These are phyloP conservation scores for Sycophila sp. DNA, from an alignment of 1,140 invertebrate species.

Conservation along the genomic window DNA sequence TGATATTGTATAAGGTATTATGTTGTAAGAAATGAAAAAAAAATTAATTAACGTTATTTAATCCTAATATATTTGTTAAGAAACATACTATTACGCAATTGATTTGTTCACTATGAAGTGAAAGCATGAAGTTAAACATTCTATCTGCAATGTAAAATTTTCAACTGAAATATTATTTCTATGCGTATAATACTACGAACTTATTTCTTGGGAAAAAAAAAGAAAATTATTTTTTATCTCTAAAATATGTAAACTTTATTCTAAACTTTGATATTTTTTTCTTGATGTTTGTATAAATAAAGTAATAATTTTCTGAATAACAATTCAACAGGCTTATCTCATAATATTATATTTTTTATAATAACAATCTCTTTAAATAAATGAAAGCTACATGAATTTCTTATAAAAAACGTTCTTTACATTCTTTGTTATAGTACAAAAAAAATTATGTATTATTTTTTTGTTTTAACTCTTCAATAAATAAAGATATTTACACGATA, in stretches of 20 bases:
- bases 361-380: too few species aligned
- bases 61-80: not conserved
- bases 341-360: too few species aligned
- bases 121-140: slow-evolving; percentile 11
- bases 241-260: not conserved
- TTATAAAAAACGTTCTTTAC: not conserved
- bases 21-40: too few species aligned
- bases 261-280: not conserved
- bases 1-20: too few species aligned
- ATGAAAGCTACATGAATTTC: too few species aligned
- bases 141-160: not conserved
- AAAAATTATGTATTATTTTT: slow-evolving; percentile 15
- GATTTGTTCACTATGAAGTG: slow-evolving; percentile 10
- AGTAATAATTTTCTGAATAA: too few species aligned
- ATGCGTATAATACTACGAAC: not conserved
- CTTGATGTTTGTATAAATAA: too few species aligned
- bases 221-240: not conserved
- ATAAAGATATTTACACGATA: slow-evolving; percentile 31
- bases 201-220: not conserved
- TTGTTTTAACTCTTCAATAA: slow-evolving; percentile 22
- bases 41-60: too few species aligned
- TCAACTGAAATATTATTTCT: not conserved
- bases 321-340: too few species aligned
- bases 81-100: slow-evolving; percentile 21
- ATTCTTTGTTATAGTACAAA: not conserved